phyloP scores from a whole-genome alignment of 2,113 vertebrate species.

The Megaceryle maxima region DNA sequence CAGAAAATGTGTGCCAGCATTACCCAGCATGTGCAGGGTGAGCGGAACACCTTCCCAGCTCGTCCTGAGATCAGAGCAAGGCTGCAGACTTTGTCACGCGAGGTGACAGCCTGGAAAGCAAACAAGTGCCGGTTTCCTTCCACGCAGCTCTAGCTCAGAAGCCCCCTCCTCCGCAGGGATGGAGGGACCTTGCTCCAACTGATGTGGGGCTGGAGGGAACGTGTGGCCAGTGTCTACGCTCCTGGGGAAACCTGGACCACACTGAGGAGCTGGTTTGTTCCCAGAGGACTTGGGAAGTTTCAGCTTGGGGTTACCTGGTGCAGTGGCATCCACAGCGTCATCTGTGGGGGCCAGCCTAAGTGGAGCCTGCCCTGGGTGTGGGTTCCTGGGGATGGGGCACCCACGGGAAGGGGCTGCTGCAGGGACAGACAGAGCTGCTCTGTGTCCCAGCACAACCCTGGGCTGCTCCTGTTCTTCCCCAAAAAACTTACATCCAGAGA shows the following conservation, averaged over 20 bases:
- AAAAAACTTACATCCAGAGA: not conserved
- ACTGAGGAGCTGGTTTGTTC: not conserved
- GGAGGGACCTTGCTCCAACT: accelerated
- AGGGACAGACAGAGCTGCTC: not conserved
- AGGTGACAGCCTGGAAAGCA: not conserved
- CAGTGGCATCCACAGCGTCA: not conserved
- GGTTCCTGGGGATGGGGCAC: not conserved
- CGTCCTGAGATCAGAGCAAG: not conserved
- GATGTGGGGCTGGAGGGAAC: not conserved
- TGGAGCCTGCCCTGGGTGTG: not conserved
- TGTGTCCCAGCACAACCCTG: not conserved
- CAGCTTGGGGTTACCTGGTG: not conserved
- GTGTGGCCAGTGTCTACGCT: accelerated
- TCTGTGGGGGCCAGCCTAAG: not conserved
- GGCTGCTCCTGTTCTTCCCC: not conserved
- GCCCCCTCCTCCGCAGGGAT: no score
- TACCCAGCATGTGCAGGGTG: accelerated
- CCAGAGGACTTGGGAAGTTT: not conserved
- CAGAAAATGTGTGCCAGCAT: not conserved
- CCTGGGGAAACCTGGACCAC: not conserved
- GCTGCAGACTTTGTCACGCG: accelerated
- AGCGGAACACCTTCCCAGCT: not conserved
- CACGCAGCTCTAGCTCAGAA: accelerated
- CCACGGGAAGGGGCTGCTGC: not conserved
- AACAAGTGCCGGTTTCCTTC: not conserved